These are phyloP conservation scores for Muscina levida DNA, from an alignment of 2,888 invertebrate genomes.

Conservation along the genomic window DNA sequence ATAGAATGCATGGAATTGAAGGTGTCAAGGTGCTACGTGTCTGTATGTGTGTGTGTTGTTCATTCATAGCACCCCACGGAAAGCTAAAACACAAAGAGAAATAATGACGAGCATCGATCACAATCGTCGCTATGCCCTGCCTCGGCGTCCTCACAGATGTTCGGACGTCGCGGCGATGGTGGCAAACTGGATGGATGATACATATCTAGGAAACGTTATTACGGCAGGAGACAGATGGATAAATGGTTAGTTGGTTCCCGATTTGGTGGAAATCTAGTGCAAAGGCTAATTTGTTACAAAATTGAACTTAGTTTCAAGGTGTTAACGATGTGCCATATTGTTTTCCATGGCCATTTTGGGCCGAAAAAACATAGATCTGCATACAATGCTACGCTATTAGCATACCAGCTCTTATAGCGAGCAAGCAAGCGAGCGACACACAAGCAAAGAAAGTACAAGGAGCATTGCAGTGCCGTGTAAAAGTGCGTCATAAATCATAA, in stretches of 20 bases:
- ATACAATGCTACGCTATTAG: slow-evolving; percentile 56
- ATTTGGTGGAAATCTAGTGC: slow-evolving; percentile 38
- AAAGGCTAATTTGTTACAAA: slow-evolving; percentile 53
- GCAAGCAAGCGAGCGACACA: background rate
- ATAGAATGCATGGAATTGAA: slow-evolving; percentile 36
- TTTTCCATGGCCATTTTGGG: slow-evolving; percentile 22
- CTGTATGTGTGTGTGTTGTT: background rate
- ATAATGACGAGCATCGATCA: slow-evolving; percentile 32
- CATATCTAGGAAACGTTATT: slow-evolving; percentile 42
- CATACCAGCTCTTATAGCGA: slow-evolving; percentile 45
- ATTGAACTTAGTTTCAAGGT: slow-evolving; percentile 50
- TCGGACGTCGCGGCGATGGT: slow-evolving; percentile 23
- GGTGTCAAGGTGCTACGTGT: slow-evolving; percentile 52
- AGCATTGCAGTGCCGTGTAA: background rate
- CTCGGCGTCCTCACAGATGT: background rate
- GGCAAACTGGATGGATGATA: slow-evolving; percentile 12
- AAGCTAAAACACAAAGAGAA: slow-evolving; percentile 23
- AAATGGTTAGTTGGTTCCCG: slow-evolving; percentile 18
- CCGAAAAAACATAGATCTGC: slow-evolving; percentile 27
- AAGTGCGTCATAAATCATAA: slow-evolving; percentile 59
- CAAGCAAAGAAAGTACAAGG: slow-evolving; percentile 1
- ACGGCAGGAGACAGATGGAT: slow-evolving; percentile 51
- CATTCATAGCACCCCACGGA: slow-evolving; percentile 16
- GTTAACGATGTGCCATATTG: slow-evolving; percentile 57
- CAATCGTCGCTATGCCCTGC: background rate